Conservation (phyloP, 2,888 invertebrate species). For the Geophilus truncorum region DNA sequence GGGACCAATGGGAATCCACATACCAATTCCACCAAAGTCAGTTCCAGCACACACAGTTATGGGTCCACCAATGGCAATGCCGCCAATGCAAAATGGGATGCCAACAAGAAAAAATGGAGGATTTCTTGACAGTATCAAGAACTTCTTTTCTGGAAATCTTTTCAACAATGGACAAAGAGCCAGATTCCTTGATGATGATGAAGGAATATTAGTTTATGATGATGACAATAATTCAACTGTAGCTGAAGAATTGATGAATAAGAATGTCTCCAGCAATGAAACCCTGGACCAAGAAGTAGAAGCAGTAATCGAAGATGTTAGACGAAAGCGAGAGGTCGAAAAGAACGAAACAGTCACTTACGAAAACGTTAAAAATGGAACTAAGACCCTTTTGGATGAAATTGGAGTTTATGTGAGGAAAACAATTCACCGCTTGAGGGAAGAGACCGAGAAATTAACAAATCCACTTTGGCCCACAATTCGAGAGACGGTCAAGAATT, state of each 20-base stretch:
- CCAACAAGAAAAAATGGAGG: background rate
- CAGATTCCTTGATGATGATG: constrained; percentile 16
- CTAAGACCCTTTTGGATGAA: background rate
- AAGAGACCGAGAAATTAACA: background rate
- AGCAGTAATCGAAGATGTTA: background rate
- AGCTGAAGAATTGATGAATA: background rate
- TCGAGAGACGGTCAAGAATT: background rate
- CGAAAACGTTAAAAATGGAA: background rate
- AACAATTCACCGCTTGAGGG: background rate
- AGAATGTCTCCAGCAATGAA: background rate
- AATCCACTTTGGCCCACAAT: background rate
- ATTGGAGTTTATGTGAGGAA: background rate
- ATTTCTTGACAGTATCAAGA: constrained; percentile 10
- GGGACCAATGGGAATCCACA: constrained; percentile 29
- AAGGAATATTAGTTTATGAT: background rate
- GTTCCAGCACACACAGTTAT: constrained; percentile 29
- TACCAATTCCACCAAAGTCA: constrained; percentile 29
- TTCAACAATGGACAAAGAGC: background rate
- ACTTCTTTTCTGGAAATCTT: background rate
- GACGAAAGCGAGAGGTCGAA: background rate
- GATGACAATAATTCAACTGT: background rate
- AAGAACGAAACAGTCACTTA: background rate
- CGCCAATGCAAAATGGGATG: background rate
- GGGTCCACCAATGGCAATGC: background rate
- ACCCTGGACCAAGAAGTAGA: background rate